Evolutionary conservation across 2,113 vertebrate species (phyloP).

Genomic region (Mesoclemmys tuberculata): DNA sequence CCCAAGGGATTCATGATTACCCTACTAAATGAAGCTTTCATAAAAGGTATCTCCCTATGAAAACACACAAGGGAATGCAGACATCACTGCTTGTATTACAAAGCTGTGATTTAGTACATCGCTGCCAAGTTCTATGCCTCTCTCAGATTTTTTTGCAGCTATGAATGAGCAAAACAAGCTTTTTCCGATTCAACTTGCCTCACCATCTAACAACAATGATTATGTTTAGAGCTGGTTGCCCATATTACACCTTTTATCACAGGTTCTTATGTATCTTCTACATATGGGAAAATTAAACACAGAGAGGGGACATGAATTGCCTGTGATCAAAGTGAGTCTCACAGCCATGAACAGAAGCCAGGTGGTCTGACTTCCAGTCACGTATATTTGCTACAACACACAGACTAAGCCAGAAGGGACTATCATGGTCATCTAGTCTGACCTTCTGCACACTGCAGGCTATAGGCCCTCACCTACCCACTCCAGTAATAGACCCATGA

Average conservation of each 20-base stretch:
- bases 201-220: background rate
- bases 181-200: background rate
- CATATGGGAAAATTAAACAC: background rate
- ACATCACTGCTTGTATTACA: background rate
- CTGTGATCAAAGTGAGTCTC: background rate
- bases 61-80: background rate
- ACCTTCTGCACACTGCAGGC: no score
- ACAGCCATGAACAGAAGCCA: background rate
- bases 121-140: background rate
- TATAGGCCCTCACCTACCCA: no score
- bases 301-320: fast-evolving
- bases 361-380: background rate
- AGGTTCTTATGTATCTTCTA: background rate
- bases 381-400: background rate
- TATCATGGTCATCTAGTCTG: no score
- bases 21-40: background rate
- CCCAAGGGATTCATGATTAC: background rate
- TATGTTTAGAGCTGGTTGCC: background rate
- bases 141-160: background rate
- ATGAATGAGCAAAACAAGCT: background rate
- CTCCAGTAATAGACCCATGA: no score
- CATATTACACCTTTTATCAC: background rate
- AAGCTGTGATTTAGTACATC: background rate
- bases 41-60: background rate
- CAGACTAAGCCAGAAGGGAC: no score